phyloP scores from a whole-genome alignment of 2,113 vertebrate species.

The Pseudolaguvia tuberculata region DNA sequence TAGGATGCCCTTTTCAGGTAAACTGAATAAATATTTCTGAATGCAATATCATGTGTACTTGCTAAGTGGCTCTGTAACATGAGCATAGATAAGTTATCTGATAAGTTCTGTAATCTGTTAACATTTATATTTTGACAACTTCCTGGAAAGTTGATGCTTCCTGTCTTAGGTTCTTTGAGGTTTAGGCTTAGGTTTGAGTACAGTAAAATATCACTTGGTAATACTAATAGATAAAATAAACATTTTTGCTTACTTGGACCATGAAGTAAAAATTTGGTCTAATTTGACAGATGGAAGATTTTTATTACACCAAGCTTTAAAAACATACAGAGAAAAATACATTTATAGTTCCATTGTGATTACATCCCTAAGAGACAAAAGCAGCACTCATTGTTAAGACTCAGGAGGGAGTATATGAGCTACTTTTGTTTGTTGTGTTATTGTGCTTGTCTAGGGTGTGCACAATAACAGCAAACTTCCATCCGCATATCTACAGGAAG shows the following conservation, averaged over 20 bases:
- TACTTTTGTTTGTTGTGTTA: conserved; percentile 14
- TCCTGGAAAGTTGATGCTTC: not conserved
- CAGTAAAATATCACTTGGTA: too few relatives aligned
- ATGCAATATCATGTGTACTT: not conserved
- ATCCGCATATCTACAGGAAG: conserved; percentile 33
- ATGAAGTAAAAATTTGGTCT: not conserved
- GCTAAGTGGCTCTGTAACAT: not conserved
- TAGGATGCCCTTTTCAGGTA: not conserved
- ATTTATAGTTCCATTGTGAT: not conserved
- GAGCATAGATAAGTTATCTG: not conserved
- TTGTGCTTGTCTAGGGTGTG: conserved; percentile 5
- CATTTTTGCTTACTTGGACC: not conserved
- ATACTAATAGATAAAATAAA: too few relatives aligned
- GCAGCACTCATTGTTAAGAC: conserved; percentile 1
- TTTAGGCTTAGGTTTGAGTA: too few relatives aligned
- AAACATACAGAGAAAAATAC: not conserved
- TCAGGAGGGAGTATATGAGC: not conserved
- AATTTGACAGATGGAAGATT: not conserved
- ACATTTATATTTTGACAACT: not conserved
- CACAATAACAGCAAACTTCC: conserved; percentile 24
- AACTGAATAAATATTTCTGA: not conserved
- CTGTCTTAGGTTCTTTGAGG: not conserved
- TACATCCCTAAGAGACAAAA: not conserved
- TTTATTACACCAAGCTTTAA: not conserved
- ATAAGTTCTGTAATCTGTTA: conserved; percentile 8